phyloP scores from a whole-genome alignment of 2,797 vertebrate species.

The Pangasius djambal region DNA sequence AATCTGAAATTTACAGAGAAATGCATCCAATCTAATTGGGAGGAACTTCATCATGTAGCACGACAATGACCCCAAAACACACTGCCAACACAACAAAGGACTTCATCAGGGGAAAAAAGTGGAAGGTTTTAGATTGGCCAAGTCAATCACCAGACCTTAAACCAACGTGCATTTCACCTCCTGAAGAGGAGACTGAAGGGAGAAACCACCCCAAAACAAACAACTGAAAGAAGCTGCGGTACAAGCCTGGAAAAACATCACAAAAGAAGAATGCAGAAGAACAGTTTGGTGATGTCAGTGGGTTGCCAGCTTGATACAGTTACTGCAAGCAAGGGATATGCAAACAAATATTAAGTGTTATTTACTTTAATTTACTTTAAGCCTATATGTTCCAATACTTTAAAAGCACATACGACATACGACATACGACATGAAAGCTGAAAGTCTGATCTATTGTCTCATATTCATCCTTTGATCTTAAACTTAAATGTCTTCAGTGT shows the following conservation, averaged over 20 bases:
- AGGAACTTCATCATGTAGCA: too few species aligned
- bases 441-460: too few species aligned
- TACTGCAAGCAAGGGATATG: neutral
- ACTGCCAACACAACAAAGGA: neutral
- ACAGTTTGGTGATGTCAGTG: neutral
- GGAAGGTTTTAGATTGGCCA: neutral
- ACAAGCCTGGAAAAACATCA: neutral
- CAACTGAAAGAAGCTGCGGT: neutral
- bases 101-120: neutral
- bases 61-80: neutral
- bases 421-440: too few species aligned
- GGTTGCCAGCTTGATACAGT: neutral
- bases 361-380: neutral
- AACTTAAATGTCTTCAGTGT: too few species aligned
- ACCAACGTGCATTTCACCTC: neutral
- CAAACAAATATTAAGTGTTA: neutral
- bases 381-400: too few species aligned
- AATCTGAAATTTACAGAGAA: neutral
- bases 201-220: neutral
- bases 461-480: too few species aligned
- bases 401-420: too few species aligned
- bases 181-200: neutral
- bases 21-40: neutral
- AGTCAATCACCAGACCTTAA: neutral
- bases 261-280: neutral